These are phyloP conservation scores for Sisyra nigra DNA, from an alignment of 2,888 invertebrate genomes.

Conservation along the genomic window DNA sequence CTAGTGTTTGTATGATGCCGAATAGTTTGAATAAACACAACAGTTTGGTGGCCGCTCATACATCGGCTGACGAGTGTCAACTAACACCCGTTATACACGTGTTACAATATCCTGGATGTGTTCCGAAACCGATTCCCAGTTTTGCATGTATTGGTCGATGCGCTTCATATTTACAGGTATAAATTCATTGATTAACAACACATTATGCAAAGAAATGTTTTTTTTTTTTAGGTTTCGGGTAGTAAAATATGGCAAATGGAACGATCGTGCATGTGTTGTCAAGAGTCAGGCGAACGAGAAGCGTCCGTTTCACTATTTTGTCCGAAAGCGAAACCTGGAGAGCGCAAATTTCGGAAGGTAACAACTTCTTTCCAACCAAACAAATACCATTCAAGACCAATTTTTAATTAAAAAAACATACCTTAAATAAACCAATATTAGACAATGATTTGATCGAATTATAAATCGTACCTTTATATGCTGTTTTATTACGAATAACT, in stretches of 20 bases:
- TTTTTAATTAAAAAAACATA: too few species aligned
- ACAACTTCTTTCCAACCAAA: too few species aligned
- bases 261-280: constrained; percentile 88
- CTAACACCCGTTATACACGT: constrained; percentile 86
- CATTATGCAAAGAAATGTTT: neutral
- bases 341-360: constrained; percentile 72
- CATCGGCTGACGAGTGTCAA: constrained; percentile 61
- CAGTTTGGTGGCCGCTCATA: constrained; percentile 21
- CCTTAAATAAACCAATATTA: too few species aligned
- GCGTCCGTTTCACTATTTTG: constrained; percentile 78
- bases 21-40: constrained; percentile 13
- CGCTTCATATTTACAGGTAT: constrained; percentile 86
- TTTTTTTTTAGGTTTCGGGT: constrained; percentile 61
- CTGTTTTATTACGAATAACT: too few species aligned
- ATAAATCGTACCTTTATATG: too few species aligned
- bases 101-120: constrained; percentile 79
- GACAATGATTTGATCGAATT: too few species aligned
- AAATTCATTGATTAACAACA: constrained; percentile 13
- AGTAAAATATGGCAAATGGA: constrained; percentile 96
- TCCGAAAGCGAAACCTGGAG: constrained; percentile 75
- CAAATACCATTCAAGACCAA: too few species aligned
- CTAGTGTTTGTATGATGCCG: constrained; percentile 25
- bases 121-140: constrained; percentile 84
- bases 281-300: constrained; percentile 84
- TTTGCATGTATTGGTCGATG: constrained; percentile 86